Evolutionary conservation across 1,140 invertebrate species (phyloP).

Genomic region (Thaumatotibia leucotreta): DNA sequence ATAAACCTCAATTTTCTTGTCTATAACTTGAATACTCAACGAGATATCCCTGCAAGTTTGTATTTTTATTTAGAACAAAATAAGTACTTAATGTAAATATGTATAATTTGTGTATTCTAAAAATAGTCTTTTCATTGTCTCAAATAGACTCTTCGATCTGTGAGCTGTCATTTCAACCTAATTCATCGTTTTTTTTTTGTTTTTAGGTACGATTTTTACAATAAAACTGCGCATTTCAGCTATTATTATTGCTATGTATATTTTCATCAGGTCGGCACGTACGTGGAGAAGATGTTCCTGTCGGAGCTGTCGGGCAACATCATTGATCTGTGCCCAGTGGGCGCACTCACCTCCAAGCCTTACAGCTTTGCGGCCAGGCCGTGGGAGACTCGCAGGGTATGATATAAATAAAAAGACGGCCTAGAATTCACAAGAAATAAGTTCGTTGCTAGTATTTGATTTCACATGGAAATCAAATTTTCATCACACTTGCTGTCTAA

Average conservation of each 20-base stretch:
- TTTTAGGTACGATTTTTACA: conserved; percentile 33
- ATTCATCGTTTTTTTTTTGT: conserved; percentile 20
- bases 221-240: conserved; percentile 24
- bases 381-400: conserved; percentile 91
- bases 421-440: too few relatives aligned
- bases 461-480: too few relatives aligned
- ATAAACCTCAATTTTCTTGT: too few relatives aligned
- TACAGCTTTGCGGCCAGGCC: conserved; percentile 95
- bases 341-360: conserved; percentile 97
- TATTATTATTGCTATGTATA: too few relatives aligned
- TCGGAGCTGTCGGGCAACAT: conserved; percentile 99
- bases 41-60: too few relatives aligned
- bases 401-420: conserved; percentile 15
- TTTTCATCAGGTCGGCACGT: conserved; percentile 90
- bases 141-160: conserved; percentile 5
- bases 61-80: too few relatives aligned
- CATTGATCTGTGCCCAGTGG: conserved; percentile 99
- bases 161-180: conserved; percentile 25
- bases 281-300: conserved; percentile 97
- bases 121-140: background rate
- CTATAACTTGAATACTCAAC: too few relatives aligned
- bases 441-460: too few relatives aligned
- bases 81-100: too few relatives aligned
- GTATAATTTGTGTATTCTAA: too few relatives aligned
- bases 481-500: too few relatives aligned